These are phyloP conservation scores for Polia nebulosa DNA, from an alignment of 2,888 invertebrate species.

Conservation along the genomic window DNA sequence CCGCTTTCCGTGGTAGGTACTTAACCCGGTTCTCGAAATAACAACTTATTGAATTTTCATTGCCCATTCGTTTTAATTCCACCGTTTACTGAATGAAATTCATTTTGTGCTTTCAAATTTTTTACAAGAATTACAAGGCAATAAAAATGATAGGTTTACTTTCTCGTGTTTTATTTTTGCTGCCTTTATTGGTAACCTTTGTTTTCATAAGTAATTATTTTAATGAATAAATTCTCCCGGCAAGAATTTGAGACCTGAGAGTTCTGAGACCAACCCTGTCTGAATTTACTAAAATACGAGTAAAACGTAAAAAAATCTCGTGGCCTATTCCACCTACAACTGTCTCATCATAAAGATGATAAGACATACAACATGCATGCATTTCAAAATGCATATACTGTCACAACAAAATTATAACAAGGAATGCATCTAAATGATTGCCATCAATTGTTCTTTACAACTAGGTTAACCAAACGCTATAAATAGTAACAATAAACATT, in stretches of 20 bases:
- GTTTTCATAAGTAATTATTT: too few species aligned
- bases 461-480: slow-evolving; percentile 47
- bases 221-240: neutral
- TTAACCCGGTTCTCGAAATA: slow-evolving; percentile 49
- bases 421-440: neutral
- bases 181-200: neutral
- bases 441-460: slow-evolving; percentile 25
- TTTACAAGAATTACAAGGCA: slow-evolving; percentile 6
- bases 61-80: slow-evolving; percentile 43
- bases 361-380: too few species aligned
- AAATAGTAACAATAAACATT: slow-evolving; percentile 34
- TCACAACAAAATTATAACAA: slow-evolving; percentile 3
- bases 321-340: too few species aligned
- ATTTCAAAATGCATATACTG: neutral
- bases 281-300: too few species aligned
- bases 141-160: neutral
- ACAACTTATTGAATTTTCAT: slow-evolving; percentile 58
- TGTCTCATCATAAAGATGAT: too few species aligned
- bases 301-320: too few species aligned
- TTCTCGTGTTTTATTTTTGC: neutral
- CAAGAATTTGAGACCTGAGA: too few species aligned
- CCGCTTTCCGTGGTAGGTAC: neutral
- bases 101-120: slow-evolving; percentile 21
- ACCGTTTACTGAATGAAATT: slow-evolving; percentile 30
- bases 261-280: too few species aligned